Percentiles rank a stretch among this genome's conserved stretches.
These are phyloP conservation scores for Rhinogobius similis DNA, from an alignment of 2,113 vertebrate species.

Conservation along the genomic window DNA sequence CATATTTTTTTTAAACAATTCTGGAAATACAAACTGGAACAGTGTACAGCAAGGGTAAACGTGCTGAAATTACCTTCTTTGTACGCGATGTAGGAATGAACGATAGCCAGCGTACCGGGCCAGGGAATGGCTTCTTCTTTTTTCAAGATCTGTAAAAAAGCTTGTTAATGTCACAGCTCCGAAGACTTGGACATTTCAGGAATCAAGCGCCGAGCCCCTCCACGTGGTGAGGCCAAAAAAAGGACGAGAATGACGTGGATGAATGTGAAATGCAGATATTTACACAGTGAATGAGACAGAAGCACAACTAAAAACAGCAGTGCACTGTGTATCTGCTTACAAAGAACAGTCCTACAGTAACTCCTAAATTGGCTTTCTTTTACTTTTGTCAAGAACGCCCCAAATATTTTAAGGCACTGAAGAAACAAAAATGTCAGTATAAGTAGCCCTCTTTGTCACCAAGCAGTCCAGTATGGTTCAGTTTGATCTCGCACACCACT, in stretches of 20 bases:
- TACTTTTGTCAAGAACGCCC: background rate
- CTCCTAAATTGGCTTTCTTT: background rate
- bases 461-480: background rate
- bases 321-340: constrained; percentile 70
- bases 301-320: constrained; percentile 66
- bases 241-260: constrained; percentile 68
- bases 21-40: fast-evolving
- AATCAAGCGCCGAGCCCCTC: constrained; percentile 26
- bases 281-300: constrained; percentile 74
- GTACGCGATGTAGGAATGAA: constrained; percentile 99
- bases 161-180: constrained; percentile 45
- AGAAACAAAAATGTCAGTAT: background rate
- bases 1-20: background rate
- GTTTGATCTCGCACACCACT: background rate
- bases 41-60: fast-evolving
- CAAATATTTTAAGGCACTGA: background rate
- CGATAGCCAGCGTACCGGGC: constrained; percentile 98
- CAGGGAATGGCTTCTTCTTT: constrained; percentile 99
- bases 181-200: constrained; percentile 20
- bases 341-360: constrained; percentile 78
- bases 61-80: constrained; percentile 89
- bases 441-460: background rate
- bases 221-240: constrained; percentile 49
- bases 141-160: constrained; percentile 90
- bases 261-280: constrained; percentile 70